A percentile compares a stretch with the other conserved stretches of the same genome.
Conservation (phyloP, 2,797 vertebrate genomes). For the Scolopax bukidnonensis region DNA sequence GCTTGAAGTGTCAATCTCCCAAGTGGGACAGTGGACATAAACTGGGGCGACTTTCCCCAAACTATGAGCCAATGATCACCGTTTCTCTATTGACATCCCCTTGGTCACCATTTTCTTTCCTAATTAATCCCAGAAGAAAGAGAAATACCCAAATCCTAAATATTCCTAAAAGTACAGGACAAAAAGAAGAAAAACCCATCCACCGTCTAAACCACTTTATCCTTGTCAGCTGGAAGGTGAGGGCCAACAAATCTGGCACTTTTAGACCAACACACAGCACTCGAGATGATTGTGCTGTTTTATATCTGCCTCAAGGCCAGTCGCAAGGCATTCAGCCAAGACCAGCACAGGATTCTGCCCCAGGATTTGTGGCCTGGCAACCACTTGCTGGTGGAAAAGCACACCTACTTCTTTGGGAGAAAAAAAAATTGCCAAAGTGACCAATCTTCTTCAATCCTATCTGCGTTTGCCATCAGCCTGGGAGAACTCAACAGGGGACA, state of each 20-base stretch:
- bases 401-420: background rate
- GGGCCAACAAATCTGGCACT: background rate
- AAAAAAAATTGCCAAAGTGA: background rate
- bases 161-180: background rate
- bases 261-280: background rate
- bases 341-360: background rate
- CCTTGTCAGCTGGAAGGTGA: background rate
- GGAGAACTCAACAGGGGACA: background rate
- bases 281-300: background rate
- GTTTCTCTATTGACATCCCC: background rate
- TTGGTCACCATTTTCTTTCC: background rate
- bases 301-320: background rate
- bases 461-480: background rate
- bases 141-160: background rate
- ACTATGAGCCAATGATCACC: background rate
- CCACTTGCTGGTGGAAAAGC: background rate
- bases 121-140: background rate
- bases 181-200: background rate
- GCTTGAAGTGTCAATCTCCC: background rate
- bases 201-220: background rate
- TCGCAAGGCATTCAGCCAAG: fast-evolving
- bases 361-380: background rate
- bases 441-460: background rate
- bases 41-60: background rate
- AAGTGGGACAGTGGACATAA: background rate